Base-by-base conservation (phyloP, 2,113 vertebrate genomes). In the Siniperca knerii region DNA sequence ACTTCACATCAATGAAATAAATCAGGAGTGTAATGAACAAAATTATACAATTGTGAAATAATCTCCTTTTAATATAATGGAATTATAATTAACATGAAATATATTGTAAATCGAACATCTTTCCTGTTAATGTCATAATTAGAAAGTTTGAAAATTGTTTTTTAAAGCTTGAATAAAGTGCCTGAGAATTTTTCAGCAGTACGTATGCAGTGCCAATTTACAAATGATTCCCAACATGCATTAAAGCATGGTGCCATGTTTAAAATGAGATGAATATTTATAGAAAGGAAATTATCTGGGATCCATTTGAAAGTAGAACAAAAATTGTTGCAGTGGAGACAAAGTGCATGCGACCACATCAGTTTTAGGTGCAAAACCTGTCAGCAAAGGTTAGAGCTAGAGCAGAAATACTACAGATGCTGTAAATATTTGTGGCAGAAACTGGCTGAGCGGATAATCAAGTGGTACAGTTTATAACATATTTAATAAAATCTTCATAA, bases 11-110 rank as follows among this genome's bases (percentile, higher is more conserved):
- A 69, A 55, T 33, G 16, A 69, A 73, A 66, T 54, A 61, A 83
- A 72, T 76, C 8, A 84, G 15, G 42, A 52, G 4, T 48, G 8
- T 46, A 65, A 84, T 71, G 25, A 42, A 70, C 15, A 69, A 68
- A 68, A 68, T 52, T 46, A 68, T 29, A 54, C 40, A 50, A 35
- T 37, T 37, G 40, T 44, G 25, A 50, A 83, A 80, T 70, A 73
- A 68, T 58, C 6, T 33, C 33, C 4, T 54, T 82, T 21, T 21
- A 62, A 64, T 23, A 37, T 33, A 44, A 46, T 61, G 5, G 2
- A 71, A 81, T 64, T 44, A 25, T 37, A 72, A 68, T 62, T 42
- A 75, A 57, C 20, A 62, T 76, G 21, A 60, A 58, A n/a, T 35
- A 25, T 20, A 13, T 18, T 48, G 7, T 29, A 54, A 44, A 8